A percentile compares a stretch with the other conserved stretches of the same genome.
phyloP scores from a whole-genome alignment of 2,888 invertebrate genomes.

The Phasia obesa region DNA sequence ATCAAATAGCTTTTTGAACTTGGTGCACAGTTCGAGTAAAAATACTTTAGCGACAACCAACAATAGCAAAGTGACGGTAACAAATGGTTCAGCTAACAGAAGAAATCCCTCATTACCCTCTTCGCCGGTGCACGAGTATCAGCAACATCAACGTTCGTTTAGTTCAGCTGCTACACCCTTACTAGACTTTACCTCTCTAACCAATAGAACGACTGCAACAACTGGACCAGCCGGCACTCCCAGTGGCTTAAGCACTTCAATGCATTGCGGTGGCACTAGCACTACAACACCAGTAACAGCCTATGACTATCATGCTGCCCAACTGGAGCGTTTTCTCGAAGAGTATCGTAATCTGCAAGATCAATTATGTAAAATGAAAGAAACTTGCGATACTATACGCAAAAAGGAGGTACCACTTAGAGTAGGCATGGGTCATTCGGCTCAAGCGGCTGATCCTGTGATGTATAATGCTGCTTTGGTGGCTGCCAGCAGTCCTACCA shows the following conservation, averaged over 20 bases:
- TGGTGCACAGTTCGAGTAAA: constrained; percentile 83
- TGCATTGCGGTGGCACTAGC: constrained; percentile 52
- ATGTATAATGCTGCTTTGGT: constrained; percentile 81
- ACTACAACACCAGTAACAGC: constrained; percentile 79
- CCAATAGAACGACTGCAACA: constrained; percentile 76
- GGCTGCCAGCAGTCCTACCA: constrained; percentile 73
- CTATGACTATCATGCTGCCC: constrained; percentile 91
- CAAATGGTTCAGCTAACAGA: constrained; percentile 73
- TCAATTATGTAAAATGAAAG: constrained; percentile 91
- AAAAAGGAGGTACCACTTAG: constrained; percentile 82
- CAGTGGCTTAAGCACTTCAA: constrained; percentile 62
- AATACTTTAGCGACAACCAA: constrained; percentile 50
- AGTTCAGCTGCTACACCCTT: constrained; percentile 81
- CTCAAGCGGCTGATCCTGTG: constrained; percentile 82
- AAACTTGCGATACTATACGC: constrained; percentile 88
- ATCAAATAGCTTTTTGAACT: constrained; percentile 88
- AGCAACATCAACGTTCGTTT: constrained; percentile 80
- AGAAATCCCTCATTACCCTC: constrained; percentile 86
- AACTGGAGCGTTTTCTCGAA: constrained; percentile 90
- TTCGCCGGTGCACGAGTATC: constrained; percentile 84
- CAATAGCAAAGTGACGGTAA: constrained; percentile 54
- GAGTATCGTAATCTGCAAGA: constrained; percentile 90
- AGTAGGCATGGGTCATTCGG: constrained; percentile 78
- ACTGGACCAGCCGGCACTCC: constrained; percentile 59
- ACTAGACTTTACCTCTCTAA: constrained; percentile 79